Conservation (phyloP, 2,888 invertebrate species). For the Scaptomyza parva region DNA sequence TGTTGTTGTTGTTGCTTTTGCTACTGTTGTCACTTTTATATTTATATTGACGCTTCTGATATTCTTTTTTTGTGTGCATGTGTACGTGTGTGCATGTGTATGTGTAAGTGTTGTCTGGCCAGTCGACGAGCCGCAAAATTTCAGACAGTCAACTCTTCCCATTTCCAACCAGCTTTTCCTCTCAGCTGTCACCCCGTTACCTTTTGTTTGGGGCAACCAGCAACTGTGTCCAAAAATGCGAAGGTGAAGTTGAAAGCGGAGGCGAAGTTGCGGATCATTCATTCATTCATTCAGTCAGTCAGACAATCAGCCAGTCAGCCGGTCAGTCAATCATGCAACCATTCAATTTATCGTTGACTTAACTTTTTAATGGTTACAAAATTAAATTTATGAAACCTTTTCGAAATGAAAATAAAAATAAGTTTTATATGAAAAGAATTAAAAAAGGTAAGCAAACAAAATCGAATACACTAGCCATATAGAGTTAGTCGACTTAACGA, state of each 20-base stretch:
- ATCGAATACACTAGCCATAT: too few relatives aligned
- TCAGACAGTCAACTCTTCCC: constrained; percentile 32
- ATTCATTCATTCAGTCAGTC: constrained; percentile 49
- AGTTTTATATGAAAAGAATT: neutral
- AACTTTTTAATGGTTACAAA: constrained; percentile 77
- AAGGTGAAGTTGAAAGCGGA: neutral
- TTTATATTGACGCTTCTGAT: constrained; percentile 58
- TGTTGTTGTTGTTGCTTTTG: neutral
- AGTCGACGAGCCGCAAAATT: constrained; percentile 61
- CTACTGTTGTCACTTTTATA: constrained; percentile 48
- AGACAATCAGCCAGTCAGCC: constrained; percentile 71
- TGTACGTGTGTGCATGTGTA: constrained; percentile 2
- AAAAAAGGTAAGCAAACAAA: too few relatives aligned
- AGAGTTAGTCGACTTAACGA: constrained; percentile 5
- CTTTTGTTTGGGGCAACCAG: constrained; percentile 17
- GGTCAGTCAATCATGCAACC: constrained; percentile 71
- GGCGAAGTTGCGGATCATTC: constrained; percentile 5
- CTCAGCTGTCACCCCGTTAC: neutral
- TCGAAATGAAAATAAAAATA: neutral
- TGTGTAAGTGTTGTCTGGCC: constrained; percentile 34
- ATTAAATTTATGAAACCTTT: constrained; percentile 71
- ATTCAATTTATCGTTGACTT: constrained; percentile 79
- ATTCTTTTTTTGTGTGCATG: constrained; percentile 7
- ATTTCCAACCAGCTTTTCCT: neutral
- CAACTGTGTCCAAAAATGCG: constrained; percentile 14